Evolutionary conservation across 2,888 invertebrate species (phyloP), one percentile per base, ranked within the genome.

Genomic region (Oxyteleia sp.): DNA sequence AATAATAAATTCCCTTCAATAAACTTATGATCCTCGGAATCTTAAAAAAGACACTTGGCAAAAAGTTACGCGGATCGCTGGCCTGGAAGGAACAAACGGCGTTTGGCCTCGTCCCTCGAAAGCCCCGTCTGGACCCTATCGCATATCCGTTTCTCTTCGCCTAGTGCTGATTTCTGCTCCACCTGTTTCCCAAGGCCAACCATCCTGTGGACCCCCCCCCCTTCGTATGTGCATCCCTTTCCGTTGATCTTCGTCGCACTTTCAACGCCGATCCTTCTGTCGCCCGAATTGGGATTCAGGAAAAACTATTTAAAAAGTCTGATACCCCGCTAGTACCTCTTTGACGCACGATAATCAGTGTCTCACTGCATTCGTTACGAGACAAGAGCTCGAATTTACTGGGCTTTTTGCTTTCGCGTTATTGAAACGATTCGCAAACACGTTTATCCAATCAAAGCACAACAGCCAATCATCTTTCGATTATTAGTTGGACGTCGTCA

Each of bases 121-220:
- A 2, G n/a, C 26, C 26, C 26, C 26, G 26, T 26, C 26, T 26
- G 26, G 26, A 4, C 26, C 26, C 26, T 5, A 26, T 26, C 26
- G 26, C 5, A 76, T 80, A 82, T 69, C 64, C 74, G 63, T 68
- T 75, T 75, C 80, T 82, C 79, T 74, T 68, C 71, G 20, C 49
- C 57, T 29, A 53, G 71, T 61, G 64, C 68, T 64, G 84, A 88
- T 86, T 88, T 87, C 84, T 84, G 64, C 86, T 82, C 72, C 84
- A 84, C 84, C 78, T 87, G 80, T 57, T 64, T 72, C 57, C 71
- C 55, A 79, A 71, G 53, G 63, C 71, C 69, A 23, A 59, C 13
- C 53, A 29, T 23, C 38, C 11, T 32, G 38, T 76, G 13, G 11
- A 35, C 20, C 55, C 7, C 15, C n/a, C n/a, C n/a, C n/a, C n/a